Conservation (phyloP, 2,797 vertebrate genomes). For the Hemitrygon akajei region DNA sequence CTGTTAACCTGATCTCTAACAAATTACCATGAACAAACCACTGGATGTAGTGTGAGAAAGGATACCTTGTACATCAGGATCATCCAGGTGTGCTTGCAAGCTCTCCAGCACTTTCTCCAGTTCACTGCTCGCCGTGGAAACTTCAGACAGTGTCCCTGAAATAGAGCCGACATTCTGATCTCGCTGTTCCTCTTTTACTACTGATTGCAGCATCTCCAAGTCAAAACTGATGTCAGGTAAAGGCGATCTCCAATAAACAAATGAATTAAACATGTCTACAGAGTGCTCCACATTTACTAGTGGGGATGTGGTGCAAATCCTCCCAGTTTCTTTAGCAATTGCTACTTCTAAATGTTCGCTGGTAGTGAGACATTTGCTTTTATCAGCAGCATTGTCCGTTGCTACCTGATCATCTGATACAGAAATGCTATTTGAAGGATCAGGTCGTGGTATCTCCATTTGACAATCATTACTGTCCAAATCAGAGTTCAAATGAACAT, state of each 20-base stretch:
- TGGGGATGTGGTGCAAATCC: not conserved
- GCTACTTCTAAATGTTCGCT: slow-evolving; percentile 6
- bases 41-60: not conserved
- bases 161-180: slow-evolving; percentile 41
- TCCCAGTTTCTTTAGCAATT: not conserved
- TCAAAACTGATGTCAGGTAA: slow-evolving; percentile 80
- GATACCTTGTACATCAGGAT: slow-evolving; percentile 80
- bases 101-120: slow-evolving; percentile 81
- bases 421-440: slow-evolving; percentile 6
- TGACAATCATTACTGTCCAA: not conserved
- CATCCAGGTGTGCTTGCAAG: slow-evolving; percentile 73
- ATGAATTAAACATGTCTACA: slow-evolving; percentile 70
- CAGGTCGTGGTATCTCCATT: not conserved
- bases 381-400: not conserved
- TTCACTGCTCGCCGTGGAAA: slow-evolving; percentile 68
- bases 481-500: not conserved
- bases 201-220: slow-evolving; percentile 65
- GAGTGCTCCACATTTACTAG: slow-evolving; percentile 46
- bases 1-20: not conserved
- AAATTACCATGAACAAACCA: not conserved
- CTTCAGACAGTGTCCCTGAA: slow-evolving; percentile 38
- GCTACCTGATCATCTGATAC: not conserved
- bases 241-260: slow-evolving; percentile 76
- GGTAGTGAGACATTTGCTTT: not conserved
- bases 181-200: slow-evolving; percentile 43